A percentile compares a stretch with the other conserved stretches of the same genome.
Conservation (phyloP, 2,113 vertebrate species). For the Tupaia tana region DNA sequence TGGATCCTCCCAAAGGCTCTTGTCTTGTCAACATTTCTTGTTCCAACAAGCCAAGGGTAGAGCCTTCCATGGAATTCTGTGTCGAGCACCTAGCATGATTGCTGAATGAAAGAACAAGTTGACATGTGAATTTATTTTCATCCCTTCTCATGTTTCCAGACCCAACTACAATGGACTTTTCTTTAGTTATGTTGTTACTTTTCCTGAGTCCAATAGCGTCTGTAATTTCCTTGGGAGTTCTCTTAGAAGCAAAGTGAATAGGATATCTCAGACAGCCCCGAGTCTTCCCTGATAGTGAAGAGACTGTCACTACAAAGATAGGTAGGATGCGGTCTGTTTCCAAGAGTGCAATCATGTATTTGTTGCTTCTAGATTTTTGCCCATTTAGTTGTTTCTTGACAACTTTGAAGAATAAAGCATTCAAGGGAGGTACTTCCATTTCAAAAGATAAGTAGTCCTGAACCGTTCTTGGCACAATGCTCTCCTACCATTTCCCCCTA, state of each 20-base stretch:
- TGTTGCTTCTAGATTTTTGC: background rate
- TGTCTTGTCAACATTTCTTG: background rate
- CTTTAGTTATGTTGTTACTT: background rate
- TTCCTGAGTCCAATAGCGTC: background rate
- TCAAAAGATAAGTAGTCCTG: background rate
- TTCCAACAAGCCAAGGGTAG: background rate
- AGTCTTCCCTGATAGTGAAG: background rate
- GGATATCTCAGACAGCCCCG: background rate
- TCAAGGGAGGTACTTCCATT: background rate
- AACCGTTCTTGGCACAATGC: background rate
- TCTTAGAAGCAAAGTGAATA: background rate
- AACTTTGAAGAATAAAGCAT: background rate
- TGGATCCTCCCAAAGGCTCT: background rate
- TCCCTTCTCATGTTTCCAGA: background rate
- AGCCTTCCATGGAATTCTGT: background rate
- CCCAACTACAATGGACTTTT: background rate
- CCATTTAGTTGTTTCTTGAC: background rate
- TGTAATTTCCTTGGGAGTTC: background rate
- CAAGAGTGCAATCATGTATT: background rate
- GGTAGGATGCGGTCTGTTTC: background rate
- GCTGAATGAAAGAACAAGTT: background rate
- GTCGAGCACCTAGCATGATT: background rate
- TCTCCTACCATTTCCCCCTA: background rate
- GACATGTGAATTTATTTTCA: background rate
- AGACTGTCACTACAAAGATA: background rate